These are phyloP conservation scores for Orussus abietinus DNA, from an alignment of 1,140 invertebrate species.

Conservation along the genomic window DNA sequence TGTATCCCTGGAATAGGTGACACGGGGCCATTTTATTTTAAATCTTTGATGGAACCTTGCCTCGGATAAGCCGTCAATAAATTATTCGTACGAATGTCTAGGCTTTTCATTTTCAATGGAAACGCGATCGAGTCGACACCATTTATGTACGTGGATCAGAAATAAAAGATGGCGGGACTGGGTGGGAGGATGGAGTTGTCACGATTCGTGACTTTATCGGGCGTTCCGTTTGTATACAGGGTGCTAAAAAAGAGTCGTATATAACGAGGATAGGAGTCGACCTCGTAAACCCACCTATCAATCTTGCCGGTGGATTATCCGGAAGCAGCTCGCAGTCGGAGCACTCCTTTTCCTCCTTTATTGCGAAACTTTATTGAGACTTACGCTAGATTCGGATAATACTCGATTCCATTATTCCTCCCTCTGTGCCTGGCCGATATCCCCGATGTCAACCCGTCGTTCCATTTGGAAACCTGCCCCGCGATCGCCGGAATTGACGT, in stretches of 20 bases:
- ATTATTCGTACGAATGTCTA: too few relatives aligned
- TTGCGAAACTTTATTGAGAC: conserved; percentile 24
- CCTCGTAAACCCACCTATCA: conserved; percentile 15
- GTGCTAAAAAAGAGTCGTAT: conserved; percentile 11
- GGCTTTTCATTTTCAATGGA: too few relatives aligned
- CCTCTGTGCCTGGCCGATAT: background rate
- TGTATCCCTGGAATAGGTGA: too few relatives aligned
- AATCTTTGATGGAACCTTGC: too few relatives aligned
- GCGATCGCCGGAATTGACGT: too few relatives aligned
- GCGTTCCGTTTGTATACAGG: conserved; percentile 1
- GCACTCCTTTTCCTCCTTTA: conserved; percentile 13
- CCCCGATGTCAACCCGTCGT: too few relatives aligned
- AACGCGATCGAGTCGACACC: too few relatives aligned
- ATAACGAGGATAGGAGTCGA: conserved; percentile 9
- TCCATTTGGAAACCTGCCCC: background rate
- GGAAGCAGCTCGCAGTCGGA: conserved; percentile 10
- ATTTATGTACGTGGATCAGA: too few relatives aligned
- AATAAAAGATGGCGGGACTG: conserved; percentile 11
- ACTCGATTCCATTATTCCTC: conserved; percentile 22
- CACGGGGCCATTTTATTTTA: too few relatives aligned
- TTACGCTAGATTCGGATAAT: conserved; percentile 22
- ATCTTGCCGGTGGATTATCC: conserved; percentile 27
- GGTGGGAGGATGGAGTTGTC: conserved; percentile 6
- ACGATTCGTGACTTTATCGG: conserved; percentile 8
- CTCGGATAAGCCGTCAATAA: too few relatives aligned